Evolutionary conservation across 2,113 vertebrate species (phyloP).

Genomic region (Symphodus melops): DNA sequence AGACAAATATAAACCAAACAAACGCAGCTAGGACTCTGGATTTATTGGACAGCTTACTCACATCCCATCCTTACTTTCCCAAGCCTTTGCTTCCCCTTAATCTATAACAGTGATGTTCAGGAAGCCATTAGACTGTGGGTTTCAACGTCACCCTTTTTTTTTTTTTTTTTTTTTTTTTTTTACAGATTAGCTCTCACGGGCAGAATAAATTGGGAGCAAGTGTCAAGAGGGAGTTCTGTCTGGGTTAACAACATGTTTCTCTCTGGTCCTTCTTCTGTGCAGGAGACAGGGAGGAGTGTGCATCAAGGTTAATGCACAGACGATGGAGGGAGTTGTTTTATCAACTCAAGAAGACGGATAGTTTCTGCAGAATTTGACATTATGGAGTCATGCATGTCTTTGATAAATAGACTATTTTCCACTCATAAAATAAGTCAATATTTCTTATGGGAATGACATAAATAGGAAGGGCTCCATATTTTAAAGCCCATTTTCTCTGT

Average conservation of each 20-base stretch:
- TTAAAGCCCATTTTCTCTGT: background rate
- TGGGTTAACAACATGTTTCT: slow-evolving; percentile 45
- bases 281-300: slow-evolving; percentile 15
- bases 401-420: background rate
- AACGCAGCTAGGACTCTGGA: slow-evolving; percentile 13
- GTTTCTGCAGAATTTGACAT: slow-evolving; percentile 28
- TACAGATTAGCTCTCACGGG: slow-evolving; percentile 60
- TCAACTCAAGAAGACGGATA: slow-evolving; percentile 13
- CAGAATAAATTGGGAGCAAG: slow-evolving; percentile 63
- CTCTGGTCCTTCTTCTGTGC: slow-evolving; percentile 40
- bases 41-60: slow-evolving; percentile 40
- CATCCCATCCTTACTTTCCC: slow-evolving; percentile 20
- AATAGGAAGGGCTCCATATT: background rate
- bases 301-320: slow-evolving; percentile 46
- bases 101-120: slow-evolving; percentile 27
- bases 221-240: slow-evolving; percentile 56
- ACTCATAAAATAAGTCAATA: background rate
- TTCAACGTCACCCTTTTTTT: background rate
- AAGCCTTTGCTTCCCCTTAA: slow-evolving; percentile 9
- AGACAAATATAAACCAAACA: slow-evolving; percentile 62
- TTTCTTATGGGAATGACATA: background rate
- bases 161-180: background rate
- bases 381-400: slow-evolving; percentile 8
- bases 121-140: slow-evolving; percentile 40
- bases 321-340: slow-evolving; percentile 44